Conservation (phyloP, 2,113 vertebrate genomes). For the Butorides virescens region DNA sequence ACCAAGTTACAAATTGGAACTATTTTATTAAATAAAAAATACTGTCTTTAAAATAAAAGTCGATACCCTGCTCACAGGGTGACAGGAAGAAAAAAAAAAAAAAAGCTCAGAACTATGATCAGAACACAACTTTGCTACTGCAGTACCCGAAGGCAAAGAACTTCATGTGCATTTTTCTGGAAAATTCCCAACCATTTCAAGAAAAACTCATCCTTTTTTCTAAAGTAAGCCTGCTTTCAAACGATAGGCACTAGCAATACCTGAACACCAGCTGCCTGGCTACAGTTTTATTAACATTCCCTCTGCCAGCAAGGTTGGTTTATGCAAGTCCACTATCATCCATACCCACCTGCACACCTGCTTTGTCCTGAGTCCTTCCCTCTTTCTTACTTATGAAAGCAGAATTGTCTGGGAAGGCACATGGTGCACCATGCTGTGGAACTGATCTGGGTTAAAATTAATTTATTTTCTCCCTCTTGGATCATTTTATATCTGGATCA, state of each 20-base stretch:
- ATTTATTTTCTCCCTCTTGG: not conserved
- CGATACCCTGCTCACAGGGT: not conserved
- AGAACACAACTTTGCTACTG: not conserved
- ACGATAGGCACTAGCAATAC: not conserved
- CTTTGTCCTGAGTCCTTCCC: not conserved
- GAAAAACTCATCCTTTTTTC: not conserved
- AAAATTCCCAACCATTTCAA: not conserved
- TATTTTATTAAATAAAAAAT: not conserved
- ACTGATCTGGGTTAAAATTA: not conserved
- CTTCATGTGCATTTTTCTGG: not conserved
- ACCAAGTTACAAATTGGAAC: not conserved
- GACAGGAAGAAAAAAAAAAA: too few species aligned
- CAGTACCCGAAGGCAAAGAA: not conserved
- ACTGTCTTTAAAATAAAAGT: not conserved
- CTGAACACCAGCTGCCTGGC: not conserved
- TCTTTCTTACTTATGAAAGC: not conserved
- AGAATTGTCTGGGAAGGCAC: not conserved
- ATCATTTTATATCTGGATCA: not conserved
- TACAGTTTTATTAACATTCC: not conserved
- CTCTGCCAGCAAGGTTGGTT: not conserved
- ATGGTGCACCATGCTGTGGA: not conserved
- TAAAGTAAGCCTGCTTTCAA: not conserved
- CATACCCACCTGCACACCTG: not conserved
- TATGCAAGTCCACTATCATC: not conserved
- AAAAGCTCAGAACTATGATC: not conserved